Evolutionary conservation across 2,797 vertebrate genomes (phyloP).

Genomic region (Anguilla obscura): DNA sequence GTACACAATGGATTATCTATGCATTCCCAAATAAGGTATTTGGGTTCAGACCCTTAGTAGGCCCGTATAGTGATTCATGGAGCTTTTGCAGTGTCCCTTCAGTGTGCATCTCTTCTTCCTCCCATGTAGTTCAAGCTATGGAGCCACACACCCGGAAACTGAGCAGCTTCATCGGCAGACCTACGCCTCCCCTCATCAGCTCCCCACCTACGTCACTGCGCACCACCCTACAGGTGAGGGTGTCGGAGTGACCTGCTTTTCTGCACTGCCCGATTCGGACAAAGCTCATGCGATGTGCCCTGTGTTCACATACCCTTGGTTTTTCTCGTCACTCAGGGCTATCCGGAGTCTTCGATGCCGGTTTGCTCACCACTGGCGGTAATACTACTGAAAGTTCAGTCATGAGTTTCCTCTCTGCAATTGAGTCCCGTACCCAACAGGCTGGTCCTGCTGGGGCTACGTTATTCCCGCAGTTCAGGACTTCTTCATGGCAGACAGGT

Average conservation of each 20-base stretch:
- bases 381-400: conserved; percentile 93
- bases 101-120: conserved; percentile 25
- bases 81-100: background rate
- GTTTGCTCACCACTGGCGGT: conserved; percentile 76
- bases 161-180: conserved; percentile 91
- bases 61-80: background rate
- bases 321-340: conserved; percentile 61
- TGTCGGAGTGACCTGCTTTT: background rate
- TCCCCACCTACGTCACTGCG: conserved; percentile 85
- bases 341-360: conserved; percentile 84
- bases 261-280: background rate
- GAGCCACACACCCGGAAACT: conserved; percentile 86
- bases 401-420: conserved; percentile 94
- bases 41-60: background rate
- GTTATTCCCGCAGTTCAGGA: conserved; percentile 89
- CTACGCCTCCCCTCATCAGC: conserved; percentile 86
- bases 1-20: too few relatives aligned
- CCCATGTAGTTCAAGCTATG: conserved; percentile 85
- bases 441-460: conserved; percentile 90
- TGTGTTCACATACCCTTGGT: conserved; percentile 33
- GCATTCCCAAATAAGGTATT: too few relatives aligned
- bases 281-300: background rate
- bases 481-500: conserved; percentile 93
- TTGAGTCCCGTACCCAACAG: conserved; percentile 89
- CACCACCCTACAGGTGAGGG: conserved; percentile 85